Base-by-base conservation (phyloP, 2,797 vertebrate genomes). In the Oreonectes daqikongensis region DNA sequence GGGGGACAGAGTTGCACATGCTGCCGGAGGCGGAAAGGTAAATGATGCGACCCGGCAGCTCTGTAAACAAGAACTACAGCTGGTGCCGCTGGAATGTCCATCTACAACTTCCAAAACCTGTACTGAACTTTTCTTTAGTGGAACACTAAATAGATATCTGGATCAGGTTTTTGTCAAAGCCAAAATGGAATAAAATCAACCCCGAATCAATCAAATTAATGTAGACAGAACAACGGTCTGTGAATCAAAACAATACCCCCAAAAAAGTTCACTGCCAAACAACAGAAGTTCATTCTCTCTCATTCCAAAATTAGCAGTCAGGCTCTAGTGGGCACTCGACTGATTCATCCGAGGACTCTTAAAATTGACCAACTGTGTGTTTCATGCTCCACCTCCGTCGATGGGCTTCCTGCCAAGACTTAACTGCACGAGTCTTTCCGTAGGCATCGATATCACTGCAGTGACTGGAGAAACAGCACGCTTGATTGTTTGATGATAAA, bases 401-500 rank as follows among this genome's bases (percentile, higher is more conserved):
- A 67, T 57, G 75, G 64, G 67, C 72, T 28, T 66, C 55, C 24
- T 11, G 72, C 82, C 68, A 75, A 68, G 38, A 48, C 38, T 61
- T 44, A 15, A 30, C 57, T 42, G 3, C 12, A 18, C n/a, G 15
- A 22, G n/a, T 78, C 42, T 46, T 42, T 55, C 18, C 38, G 32
- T 24, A 48, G 7, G 57, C n/a, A n/a, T n/a, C n/a, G n/a, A n/a
- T n/a, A n/a, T n/a, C n/a, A n/a, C n/a, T n/a, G n/a, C n/a, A n/a
- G n/a, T n/a, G n/a, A n/a, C n/a, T n/a, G n/a, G n/a, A n/a, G n/a
- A n/a, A 40, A 30, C 12, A 24, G 61, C 80, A 74, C 24, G 26
- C 26, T 44, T 75, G 78, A 82, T 78, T 76, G 79, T 79, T 59
- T 80, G 74, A 80, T 74, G 64, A 59, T 17, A 59, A 28, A 59